Conservation (phyloP, 2,797 vertebrate species). For the Macroramphosus scolopax region DNA sequence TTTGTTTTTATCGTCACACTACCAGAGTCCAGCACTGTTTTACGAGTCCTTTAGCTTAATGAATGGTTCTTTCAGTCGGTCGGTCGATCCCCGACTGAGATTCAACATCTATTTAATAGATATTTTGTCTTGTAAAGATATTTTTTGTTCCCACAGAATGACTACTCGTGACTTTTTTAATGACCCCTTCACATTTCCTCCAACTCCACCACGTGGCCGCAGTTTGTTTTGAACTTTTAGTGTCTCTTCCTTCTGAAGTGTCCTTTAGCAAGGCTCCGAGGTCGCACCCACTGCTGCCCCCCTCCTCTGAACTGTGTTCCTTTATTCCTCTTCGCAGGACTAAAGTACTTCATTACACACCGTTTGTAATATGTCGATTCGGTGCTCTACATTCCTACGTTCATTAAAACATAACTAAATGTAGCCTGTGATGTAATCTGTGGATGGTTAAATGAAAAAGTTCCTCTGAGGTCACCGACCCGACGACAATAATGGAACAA, state of each 20-base stretch:
- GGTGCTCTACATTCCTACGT: constrained; percentile 48
- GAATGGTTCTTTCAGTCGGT: background rate
- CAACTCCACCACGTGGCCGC: too few relatives aligned
- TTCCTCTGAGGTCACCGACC: constrained; percentile 6
- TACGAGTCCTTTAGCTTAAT: too few relatives aligned
- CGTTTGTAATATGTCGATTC: constrained; percentile 55
- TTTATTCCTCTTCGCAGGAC: constrained; percentile 23
- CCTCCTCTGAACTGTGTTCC: constrained; percentile 3
- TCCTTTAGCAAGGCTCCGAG: constrained; percentile 1
- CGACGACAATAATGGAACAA: too few relatives aligned
- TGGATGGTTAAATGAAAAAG: background rate
- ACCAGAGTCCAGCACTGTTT: background rate
- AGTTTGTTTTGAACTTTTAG: too few relatives aligned
- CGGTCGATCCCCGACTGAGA: background rate
- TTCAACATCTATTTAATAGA: too few relatives aligned
- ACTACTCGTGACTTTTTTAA: too few relatives aligned
- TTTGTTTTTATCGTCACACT: constrained; percentile 18
- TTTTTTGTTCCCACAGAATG: too few relatives aligned
- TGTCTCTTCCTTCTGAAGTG: too few relatives aligned
- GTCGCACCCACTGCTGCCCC: constrained; percentile 8
- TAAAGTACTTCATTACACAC: constrained; percentile 37
- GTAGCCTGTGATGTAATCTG: background rate
- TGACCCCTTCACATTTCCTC: too few relatives aligned
- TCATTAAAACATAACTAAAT: constrained; percentile 15
- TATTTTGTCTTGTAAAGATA: too few relatives aligned